phyloP scores from a whole-genome alignment of 2,888 invertebrate species.

The Oasisia sp. region DNA sequence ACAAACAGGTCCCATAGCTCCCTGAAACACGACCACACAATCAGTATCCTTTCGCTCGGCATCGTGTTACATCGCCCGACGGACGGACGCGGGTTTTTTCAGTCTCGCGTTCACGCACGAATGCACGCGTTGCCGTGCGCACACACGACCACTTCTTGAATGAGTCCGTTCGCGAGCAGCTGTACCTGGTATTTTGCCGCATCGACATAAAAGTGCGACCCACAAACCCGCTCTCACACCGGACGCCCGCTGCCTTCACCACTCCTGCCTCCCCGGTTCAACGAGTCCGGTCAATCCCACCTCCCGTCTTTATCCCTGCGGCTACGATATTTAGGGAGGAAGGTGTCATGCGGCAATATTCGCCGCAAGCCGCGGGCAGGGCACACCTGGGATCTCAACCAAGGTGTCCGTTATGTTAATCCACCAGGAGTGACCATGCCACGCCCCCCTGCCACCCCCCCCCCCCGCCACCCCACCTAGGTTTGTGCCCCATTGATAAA shows the following conservation, averaged over 20 bases:
- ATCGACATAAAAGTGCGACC: background rate
- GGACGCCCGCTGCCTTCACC: background rate
- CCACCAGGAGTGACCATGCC: background rate
- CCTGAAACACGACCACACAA: slow-evolving; percentile 31
- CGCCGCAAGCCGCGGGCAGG: background rate
- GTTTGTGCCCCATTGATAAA: background rate
- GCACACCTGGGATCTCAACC: background rate
- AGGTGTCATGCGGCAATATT: background rate
- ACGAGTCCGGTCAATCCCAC: background rate
- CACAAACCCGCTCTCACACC: background rate
- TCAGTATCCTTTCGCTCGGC: background rate
- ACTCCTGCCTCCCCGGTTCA: background rate
- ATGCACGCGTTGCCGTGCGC: background rate
- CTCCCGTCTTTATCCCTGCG: background rate
- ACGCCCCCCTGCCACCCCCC: background rate
- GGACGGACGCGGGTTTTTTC: background rate
- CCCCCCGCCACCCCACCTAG: background rate
- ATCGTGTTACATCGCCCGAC: background rate
- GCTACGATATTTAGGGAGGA: slow-evolving; percentile 6
- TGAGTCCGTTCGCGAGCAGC: background rate
- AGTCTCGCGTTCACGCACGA: background rate
- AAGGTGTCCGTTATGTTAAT: background rate
- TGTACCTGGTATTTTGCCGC: slow-evolving; percentile 17
- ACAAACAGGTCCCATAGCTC: slow-evolving; percentile 35
- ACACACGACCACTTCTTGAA: background rate